Base-by-base conservation (phyloP, 2,113 vertebrate genomes). In the Lathamus discolor region DNA sequence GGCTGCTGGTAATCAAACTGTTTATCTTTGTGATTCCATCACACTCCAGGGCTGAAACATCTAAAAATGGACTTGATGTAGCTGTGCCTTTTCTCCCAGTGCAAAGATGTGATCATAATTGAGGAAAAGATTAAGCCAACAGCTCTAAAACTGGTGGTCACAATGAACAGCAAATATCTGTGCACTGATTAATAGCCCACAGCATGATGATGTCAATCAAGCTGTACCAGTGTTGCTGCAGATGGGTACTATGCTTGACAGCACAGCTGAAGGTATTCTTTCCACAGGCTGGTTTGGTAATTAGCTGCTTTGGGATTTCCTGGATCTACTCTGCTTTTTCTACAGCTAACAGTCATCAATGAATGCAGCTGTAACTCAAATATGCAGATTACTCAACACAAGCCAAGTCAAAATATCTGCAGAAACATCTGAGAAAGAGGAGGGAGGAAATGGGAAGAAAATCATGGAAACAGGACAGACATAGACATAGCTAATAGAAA, bases 291-390 rank as follows among this genome's bases (percentile, higher is more conserved):
- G 85, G 77, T 84, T 88, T 75, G 72, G 49, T 95, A 95, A 96
- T 91, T 94, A 96, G 72, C 68, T 94, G 87, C 81, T 92, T 59
- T 83, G 95, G 95, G 61, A 95, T 79, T 93, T 74, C 93, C 82
- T 76, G 25, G 51, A 85, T 41, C 72, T 74, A 31, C 49, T 93
- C 75, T 54, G 68, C 23, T 85, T 75, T 83, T 68, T 75, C 69
- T 44, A 61, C 35, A 94, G 92, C 90, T 88, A 96, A 83, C 57
- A 93, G 44, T 12, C 59, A 84, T 67, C 78, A 77, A n/a, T 57
- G 63, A 96, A 81, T 88, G 64, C 11, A 82, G 31, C 57, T 33
- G 12, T 66, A 81, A 51, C 54, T 23, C 33, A 23, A 35, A 35
- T 24, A 55, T 13, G 44, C 55, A 67, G 62, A 72, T 87, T 55